These are phyloP conservation scores for Coelopa frigida DNA, from an alignment of 1,140 invertebrate species.

Conservation along the genomic window DNA sequence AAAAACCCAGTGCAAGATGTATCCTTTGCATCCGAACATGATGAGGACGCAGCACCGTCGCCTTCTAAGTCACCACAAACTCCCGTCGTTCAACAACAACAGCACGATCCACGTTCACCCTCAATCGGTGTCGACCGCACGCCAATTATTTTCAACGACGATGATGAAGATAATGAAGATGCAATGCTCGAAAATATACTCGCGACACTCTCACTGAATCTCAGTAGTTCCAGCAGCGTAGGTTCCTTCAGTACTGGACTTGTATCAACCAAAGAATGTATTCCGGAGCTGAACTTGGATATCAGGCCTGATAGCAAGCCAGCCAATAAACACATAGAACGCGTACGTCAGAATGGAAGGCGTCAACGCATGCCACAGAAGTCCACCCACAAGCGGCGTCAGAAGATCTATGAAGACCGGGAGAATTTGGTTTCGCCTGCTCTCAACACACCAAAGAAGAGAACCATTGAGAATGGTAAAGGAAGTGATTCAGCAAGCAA, in stretches of 20 bases:
- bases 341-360: constrained; percentile 28
- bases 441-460: constrained; percentile 12
- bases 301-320: constrained; percentile 7
- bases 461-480: not conserved
- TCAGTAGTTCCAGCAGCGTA: constrained; percentile 23
- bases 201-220: constrained; percentile 31
- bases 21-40: constrained; percentile 23
- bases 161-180: constrained; percentile 31
- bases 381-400: constrained; percentile 19
- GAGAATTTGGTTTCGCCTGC: constrained; percentile 12
- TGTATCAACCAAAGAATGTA: not conserved
- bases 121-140: constrained; percentile 45
- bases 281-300: not conserved
- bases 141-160: constrained; percentile 45
- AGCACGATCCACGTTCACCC: constrained; percentile 46
- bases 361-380: constrained; percentile 11
- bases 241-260: not conserved
- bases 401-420: constrained; percentile 23
- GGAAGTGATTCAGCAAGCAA: constrained; percentile 10
- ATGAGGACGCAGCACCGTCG: constrained; percentile 31
- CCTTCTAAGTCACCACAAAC: constrained; percentile 16
- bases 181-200: constrained; percentile 36
- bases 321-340: constrained; percentile 36
- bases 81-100: constrained; percentile 6
- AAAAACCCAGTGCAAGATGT: too few relatives aligned